These are phyloP conservation scores for Helostoma temminkii DNA, from an alignment of 2,797 vertebrate species.

Conservation along the genomic window DNA sequence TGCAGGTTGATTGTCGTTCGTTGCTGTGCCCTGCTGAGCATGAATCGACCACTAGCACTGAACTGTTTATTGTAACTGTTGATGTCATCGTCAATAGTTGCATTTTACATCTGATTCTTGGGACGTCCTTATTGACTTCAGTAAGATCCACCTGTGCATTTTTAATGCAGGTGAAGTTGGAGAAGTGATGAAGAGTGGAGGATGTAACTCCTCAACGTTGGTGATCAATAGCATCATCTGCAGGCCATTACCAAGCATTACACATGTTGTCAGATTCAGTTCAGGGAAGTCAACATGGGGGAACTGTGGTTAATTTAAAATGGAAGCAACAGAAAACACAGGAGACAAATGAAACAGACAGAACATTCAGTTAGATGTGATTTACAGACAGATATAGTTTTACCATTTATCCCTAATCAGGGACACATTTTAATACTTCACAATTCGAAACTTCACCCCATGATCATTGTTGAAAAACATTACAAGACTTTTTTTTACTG, in stretches of 20 bases:
- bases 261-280: not conserved
- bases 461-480: no score
- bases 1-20: constrained; percentile 11
- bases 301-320: not conserved
- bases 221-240: constrained; percentile 28
- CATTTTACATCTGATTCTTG: constrained; percentile 13
- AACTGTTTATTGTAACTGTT: constrained; percentile 3
- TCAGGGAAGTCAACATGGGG: not conserved
- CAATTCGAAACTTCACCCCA: no score
- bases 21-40: constrained; percentile 2
- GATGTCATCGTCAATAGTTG: constrained; percentile 18
- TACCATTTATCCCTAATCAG: no score
- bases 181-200: not conserved
- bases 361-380: not conserved
- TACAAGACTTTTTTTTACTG: no score
- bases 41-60: not conserved
- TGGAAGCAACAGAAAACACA: not conserved
- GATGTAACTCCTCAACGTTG: not conserved
- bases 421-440: no score
- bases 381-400: no score
- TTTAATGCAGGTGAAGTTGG: constrained; percentile 5
- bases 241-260: not conserved
- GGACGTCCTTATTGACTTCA: not conserved
- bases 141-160: not conserved
- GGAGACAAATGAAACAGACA: not conserved